phyloP scores from a whole-genome alignment of 2,888 invertebrate species.

The Octonoba sinensis region DNA sequence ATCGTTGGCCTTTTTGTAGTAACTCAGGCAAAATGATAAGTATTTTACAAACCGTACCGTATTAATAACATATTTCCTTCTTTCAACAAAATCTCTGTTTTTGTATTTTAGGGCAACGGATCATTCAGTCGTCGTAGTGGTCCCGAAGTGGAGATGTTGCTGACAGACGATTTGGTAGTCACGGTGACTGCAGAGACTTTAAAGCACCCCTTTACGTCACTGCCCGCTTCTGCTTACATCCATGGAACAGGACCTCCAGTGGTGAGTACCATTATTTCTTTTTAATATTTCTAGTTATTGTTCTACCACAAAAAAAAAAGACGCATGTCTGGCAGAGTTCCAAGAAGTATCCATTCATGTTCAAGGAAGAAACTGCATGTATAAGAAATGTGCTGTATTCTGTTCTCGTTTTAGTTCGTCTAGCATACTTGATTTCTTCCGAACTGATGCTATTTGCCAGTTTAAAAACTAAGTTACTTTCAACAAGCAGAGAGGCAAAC shows the following conservation, averaged over 20 bases:
- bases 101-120: conserved; percentile 76
- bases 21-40: background rate
- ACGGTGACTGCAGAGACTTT: conserved; percentile 75
- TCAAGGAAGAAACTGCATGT: too few species aligned
- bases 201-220: conserved; percentile 38
- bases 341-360: too few species aligned
- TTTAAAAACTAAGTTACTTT: too few species aligned
- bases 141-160: conserved; percentile 84
- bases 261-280: background rate
- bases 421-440: too few species aligned
- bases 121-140: conserved; percentile 83
- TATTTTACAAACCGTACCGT: background rate
- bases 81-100: background rate
- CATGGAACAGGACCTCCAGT: background rate
- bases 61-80: background rate
- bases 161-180: conserved; percentile 84
- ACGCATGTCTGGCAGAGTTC: too few species aligned
- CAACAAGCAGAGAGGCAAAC: too few species aligned
- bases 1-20: background rate
- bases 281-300: too few species aligned
- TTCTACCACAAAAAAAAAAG: too few species aligned
- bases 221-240: conserved; percentile 67
- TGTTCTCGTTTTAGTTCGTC: too few species aligned
- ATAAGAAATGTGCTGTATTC: too few species aligned
- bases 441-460: too few species aligned